Percentiles rank a stretch among this genome's conserved stretches.
Conservation (phyloP, 2,888 invertebrate genomes). For the Erebia aethiops region DNA sequence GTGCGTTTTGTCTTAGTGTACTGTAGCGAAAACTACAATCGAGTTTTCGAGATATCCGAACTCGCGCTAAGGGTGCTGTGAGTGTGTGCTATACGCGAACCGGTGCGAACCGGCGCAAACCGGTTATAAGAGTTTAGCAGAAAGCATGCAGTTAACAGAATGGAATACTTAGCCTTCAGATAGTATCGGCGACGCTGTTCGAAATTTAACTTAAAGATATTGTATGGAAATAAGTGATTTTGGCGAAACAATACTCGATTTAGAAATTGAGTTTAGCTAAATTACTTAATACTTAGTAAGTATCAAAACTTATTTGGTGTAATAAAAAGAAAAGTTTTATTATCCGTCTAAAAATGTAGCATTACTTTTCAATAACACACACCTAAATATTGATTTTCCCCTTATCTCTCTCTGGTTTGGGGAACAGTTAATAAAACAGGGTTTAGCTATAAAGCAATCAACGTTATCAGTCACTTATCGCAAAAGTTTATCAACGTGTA, state of each 20-base stretch:
- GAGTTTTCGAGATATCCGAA: background rate
- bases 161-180: no score
- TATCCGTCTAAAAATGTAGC: background rate
- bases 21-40: no score
- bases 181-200: no score
- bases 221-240: no score
- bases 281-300: no score
- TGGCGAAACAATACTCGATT: no score
- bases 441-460: constrained; percentile 13
- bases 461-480: constrained; percentile 10
- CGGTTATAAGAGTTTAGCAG: constrained; percentile 6
- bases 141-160: constrained; percentile 1
- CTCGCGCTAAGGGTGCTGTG: background rate
- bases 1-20: no score
- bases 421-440: constrained; percentile 13
- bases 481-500: constrained; percentile 1
- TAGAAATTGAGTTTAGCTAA: no score
- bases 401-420: constrained; percentile 7
- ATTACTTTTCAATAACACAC: background rate
- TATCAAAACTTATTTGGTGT: no score
- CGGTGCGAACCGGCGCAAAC: background rate
- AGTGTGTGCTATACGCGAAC: background rate
- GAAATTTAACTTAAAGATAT: no score
- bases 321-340: no score
- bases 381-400: constrained; percentile 1